Evolutionary conservation across 2,888 invertebrate species (phyloP), one percentile per base, ranked within the genome.

Genomic region (Stramonita haemastoma): DNA sequence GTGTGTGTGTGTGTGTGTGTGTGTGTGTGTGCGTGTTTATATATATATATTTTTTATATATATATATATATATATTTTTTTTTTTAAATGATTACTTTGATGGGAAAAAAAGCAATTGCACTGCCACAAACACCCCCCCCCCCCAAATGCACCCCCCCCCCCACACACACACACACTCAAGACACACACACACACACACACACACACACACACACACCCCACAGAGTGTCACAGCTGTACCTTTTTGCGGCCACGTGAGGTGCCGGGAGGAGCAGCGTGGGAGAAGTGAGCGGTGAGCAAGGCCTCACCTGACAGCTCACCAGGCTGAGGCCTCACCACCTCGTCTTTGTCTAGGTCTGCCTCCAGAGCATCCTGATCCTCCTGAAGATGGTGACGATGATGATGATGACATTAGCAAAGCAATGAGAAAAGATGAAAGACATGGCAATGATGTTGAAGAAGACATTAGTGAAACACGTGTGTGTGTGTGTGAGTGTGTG

Each of bases 301-400:
- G 36, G 94, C 93, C 90, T 96, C 96, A 19, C 96, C 96, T 13
- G 92, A 90, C 29, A 95, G 91, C 91, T 96, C 96, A 86, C 94
- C 95, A 6, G 93, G 93, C 89, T 94, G 93, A 0, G 95, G 92
- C 86, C 92, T 91, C n/a, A 93, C 92, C 22, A 95, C 93, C 91
- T 96, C 96, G 86, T 96, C 96, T 89, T 96, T 95, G 93, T 96
- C 96, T n/a, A 96, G 94, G 92, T 96, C 96, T n/a, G 96, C 95
- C 91, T 96, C 96, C 93, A 96, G 93, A n/a, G 96, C 95, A 92
- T 96, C 96, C 81, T 96, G 95, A 90, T 96, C 96, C 91, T 96
- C 96, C 96, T 96, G 89, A 11, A 91, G 77, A 86, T 22, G 13
- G 8, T 46, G 46, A 46, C 8, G 46, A 46, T 8, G 46, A 46